These are phyloP conservation scores for Cliona cf. orientalis DNA, from an alignment of 37 sponge, comb jelly and placozoan species.

Conservation along the genomic window DNA sequence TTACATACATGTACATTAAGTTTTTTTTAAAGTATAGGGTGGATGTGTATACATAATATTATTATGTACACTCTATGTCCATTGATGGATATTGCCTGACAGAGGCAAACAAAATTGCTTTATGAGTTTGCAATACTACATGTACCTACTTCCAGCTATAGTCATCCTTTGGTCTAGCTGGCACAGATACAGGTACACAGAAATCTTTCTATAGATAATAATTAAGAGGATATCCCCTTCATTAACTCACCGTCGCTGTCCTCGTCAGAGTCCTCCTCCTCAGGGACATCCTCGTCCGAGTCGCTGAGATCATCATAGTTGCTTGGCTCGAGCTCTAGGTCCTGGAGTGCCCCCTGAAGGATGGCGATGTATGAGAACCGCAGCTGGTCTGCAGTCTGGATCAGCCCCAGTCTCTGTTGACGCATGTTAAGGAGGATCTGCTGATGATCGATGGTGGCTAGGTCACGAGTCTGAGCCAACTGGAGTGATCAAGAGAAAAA, in stretches of 20 bases:
- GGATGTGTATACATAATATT: too few relatives aligned
- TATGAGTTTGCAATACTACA: too few relatives aligned
- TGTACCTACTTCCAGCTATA: too few relatives aligned
- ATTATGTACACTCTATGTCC: too few relatives aligned
- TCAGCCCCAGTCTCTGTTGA: constrained; percentile 86
- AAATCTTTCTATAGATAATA: not conserved
- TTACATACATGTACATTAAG: too few relatives aligned
- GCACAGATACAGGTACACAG: too few relatives aligned
- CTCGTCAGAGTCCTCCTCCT: constrained; percentile 40
- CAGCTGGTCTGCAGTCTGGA: constrained; percentile 97
- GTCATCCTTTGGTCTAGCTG: too few relatives aligned
- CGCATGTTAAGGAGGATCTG: constrained; percentile 77
- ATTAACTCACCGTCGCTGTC: constrained; percentile 16
- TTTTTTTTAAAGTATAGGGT: too few relatives aligned
- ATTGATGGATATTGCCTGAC: too few relatives aligned
- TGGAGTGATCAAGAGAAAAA: not conserved
- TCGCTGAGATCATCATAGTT: constrained; percentile 22
- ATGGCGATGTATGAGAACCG: constrained; percentile 93
- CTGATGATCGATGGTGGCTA: constrained; percentile 56
- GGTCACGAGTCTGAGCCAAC: constrained; percentile 57
- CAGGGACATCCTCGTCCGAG: constrained; percentile 27
- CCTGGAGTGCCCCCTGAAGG: constrained; percentile 64
- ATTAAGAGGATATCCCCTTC: not conserved
- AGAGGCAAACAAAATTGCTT: too few relatives aligned
- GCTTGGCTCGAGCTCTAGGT: constrained; percentile 26